Evolutionary conservation across 2,113 vertebrate genomes (phyloP).

Genomic region (Tricholaema leucomelas): DNA sequence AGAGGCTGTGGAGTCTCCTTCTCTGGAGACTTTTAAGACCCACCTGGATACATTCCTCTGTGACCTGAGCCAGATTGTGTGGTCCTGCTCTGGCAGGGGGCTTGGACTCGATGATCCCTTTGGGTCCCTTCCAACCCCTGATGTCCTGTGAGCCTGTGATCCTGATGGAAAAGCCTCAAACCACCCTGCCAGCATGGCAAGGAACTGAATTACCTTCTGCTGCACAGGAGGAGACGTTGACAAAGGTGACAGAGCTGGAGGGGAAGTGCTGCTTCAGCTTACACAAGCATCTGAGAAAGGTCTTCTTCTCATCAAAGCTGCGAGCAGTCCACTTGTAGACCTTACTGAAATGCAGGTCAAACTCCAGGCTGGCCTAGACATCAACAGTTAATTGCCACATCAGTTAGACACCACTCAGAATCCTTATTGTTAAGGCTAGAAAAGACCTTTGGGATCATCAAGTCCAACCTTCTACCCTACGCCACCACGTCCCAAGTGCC

Average conservation of each 20-base stretch:
- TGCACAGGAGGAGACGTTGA: background rate
- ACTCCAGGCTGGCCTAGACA: conserved; percentile 29
- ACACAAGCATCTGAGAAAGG: conserved; percentile 44
- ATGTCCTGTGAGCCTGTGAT: too few relatives aligned
- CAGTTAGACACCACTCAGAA: background rate
- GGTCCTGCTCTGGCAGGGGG: too few relatives aligned
- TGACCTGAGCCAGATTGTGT: too few relatives aligned
- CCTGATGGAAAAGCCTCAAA: background rate
- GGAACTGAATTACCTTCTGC: conserved; percentile 18
- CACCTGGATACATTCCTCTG: too few relatives aligned
- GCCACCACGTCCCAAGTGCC: too few relatives aligned
- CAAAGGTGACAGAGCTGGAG: background rate
- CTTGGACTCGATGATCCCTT: too few relatives aligned
- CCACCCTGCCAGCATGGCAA: fast-evolving
- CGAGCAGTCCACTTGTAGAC: conserved; percentile 20
- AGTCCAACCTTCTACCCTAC: background rate
- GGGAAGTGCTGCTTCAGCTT: conserved; percentile 47
- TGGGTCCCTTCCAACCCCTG: too few relatives aligned
- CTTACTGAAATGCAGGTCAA: conserved; percentile 54
- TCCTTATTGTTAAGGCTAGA: too few relatives aligned
- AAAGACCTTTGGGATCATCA: background rate
- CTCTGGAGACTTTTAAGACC: too few relatives aligned
- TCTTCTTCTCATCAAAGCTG: conserved; percentile 21
- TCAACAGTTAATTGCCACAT: background rate
- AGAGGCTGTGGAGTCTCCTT: too few relatives aligned